Evolutionary conservation across 1,140 invertebrate genomes (phyloP).

Genomic region (Thaumatotibia leucotreta): DNA sequence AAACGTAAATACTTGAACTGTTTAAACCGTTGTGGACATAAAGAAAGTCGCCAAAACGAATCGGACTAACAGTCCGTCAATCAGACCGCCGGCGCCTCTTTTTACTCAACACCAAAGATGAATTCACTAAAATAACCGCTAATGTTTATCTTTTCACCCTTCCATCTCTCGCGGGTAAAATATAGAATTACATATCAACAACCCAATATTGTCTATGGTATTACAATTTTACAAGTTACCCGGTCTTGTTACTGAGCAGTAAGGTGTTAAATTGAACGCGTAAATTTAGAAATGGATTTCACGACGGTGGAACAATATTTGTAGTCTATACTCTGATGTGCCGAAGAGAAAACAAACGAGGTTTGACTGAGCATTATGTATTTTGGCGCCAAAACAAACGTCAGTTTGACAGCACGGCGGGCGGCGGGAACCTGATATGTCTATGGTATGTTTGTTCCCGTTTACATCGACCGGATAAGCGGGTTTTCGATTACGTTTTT

Average conservation of each 20-base stretch:
- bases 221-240: conserved; percentile 16
- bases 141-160: conserved; percentile 73
- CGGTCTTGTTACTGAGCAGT: conserved; percentile 25
- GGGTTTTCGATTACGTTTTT: conserved; percentile 59
- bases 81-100: conserved; percentile 65
- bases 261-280: conserved; percentile 37
- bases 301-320: conserved; percentile 44
- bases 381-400: conserved; percentile 75
- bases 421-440: conserved; percentile 68
- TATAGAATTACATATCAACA: conserved; percentile 69
- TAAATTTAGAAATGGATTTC: conserved; percentile 26
- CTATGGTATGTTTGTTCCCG: conserved; percentile 67
- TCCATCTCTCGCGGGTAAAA: conserved; percentile 67
- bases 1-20: too few species aligned
- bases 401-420: conserved; percentile 69
- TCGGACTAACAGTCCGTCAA: conserved; percentile 43
- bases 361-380: conserved; percentile 69
- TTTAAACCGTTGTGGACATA: neutral
- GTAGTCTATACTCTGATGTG: conserved; percentile 58
- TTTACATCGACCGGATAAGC: conserved; percentile 61
- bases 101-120: conserved; percentile 64
- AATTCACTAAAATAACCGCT: conserved; percentile 70
- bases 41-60: neutral
- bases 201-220: conserved; percentile 27
- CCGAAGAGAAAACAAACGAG: conserved; percentile 69